These are phyloP conservation scores for Cotesia typhae DNA, from an alignment of 1,140 invertebrate species.

Conservation along the genomic window DNA sequence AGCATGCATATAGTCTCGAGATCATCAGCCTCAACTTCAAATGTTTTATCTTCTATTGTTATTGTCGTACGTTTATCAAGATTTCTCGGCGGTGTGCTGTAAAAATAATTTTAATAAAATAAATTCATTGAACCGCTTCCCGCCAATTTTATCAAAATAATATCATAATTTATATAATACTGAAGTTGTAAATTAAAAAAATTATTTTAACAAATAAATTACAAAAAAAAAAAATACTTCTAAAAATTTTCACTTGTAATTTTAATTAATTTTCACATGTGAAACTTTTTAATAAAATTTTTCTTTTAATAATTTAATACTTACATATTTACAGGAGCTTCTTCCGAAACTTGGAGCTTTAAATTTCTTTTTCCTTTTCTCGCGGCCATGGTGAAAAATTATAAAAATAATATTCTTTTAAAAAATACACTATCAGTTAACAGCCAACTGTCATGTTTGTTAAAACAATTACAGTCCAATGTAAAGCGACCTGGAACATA, in stretches of 20 bases:
- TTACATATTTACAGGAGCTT: slow-evolving; percentile 60
- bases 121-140: neutral
- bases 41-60: slow-evolving; percentile 84
- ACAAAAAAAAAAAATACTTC: too few species aligned
- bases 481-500: slow-evolving; percentile 13
- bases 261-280: too few species aligned
- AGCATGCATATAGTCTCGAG: slow-evolving; percentile 87
- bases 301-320: slow-evolving; percentile 34
- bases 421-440: slow-evolving; percentile 30
- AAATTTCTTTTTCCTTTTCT: slow-evolving; percentile 56
- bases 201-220: too few species aligned
- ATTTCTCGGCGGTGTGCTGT: slow-evolving; percentile 80
- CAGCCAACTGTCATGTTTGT: slow-evolving; percentile 26
- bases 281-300: too few species aligned
- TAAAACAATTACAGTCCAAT: neutral
- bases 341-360: slow-evolving; percentile 65
- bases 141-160: too few species aligned
- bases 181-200: too few species aligned
- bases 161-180: too few species aligned
- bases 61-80: slow-evolving; percentile 86
- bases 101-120: slow-evolving; percentile 30
- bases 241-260: too few species aligned
- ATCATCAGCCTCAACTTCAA: slow-evolving; percentile 92
- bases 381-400: slow-evolving; percentile 46
- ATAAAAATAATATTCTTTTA: neutral